Conservation (phyloP, 2,113 vertebrate genomes). For the Calonectris borealis region DNA sequence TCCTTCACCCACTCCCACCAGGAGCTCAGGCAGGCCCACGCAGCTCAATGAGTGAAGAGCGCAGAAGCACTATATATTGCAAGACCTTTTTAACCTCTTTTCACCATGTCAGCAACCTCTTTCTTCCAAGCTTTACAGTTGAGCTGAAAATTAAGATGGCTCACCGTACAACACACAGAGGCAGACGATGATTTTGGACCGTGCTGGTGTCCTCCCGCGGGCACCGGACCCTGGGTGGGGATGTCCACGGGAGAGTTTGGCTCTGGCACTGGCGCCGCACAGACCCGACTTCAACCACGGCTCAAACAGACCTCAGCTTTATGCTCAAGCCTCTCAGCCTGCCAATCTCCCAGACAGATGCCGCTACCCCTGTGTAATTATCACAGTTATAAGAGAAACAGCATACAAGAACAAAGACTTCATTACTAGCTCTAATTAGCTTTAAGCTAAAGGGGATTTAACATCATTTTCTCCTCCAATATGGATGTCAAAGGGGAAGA, state of each 20-base stretch:
- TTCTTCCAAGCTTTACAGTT: background rate
- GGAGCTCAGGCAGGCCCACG: background rate
- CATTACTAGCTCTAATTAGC: conserved; percentile 25
- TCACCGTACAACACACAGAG: background rate
- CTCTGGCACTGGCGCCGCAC: background rate
- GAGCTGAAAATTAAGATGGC: background rate
- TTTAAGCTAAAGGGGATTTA: conserved; percentile 17
- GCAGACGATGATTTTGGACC: background rate
- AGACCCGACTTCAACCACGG: rapidly evolving
- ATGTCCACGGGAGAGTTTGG: background rate
- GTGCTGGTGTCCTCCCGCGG: rapidly evolving
- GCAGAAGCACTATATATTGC: background rate
- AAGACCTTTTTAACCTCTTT: background rate
- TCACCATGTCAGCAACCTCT: background rate
- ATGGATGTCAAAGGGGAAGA: background rate
- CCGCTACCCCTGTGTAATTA: background rate
- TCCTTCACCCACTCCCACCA: background rate
- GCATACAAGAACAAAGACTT: conserved; percentile 4
- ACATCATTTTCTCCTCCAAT: background rate
- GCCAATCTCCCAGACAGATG: background rate
- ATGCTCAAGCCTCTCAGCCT: background rate
- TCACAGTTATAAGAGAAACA: background rate
- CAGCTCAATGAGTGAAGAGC: background rate
- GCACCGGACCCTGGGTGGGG: background rate
- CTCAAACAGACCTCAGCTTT: background rate